Evolutionary conservation across 2,888 invertebrate genomes (phyloP), one percentile per base, ranked within the genome.

Genomic region (Isoperla grammatica): DNA sequence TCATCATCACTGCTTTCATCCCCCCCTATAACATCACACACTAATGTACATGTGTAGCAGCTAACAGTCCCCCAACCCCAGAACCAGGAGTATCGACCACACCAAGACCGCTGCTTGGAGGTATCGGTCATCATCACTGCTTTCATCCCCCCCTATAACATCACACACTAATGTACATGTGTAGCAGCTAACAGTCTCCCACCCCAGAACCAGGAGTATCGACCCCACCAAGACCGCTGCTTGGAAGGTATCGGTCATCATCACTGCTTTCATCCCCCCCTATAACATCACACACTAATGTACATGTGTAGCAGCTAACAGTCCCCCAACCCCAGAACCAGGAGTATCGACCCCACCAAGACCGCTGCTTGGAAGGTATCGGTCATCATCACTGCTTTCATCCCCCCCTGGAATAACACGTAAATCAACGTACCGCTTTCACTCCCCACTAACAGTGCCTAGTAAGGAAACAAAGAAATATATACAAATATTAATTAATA

Each of bases 361-460:
- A 89, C 84, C 11, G 79, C 81, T 17, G 90, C 87, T 81, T 93
- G 92, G 71, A 93, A 89, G 1, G 90, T 86, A 72, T 93, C 93
- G 1, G 92, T 90, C 82, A 93, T 92, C 69, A 93, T 91, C 11
- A 94, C 93, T n/a, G 93, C 93, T 75, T 92, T 92, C 87, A 94
- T 90, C 23, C 92, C 92, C 59, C 91, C 91, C 86, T 87, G 64
- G 54, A 62, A 35, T 19, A 6, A 5, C 20, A n/a, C n/a, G n/a
- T n/a, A n/a, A n/a, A n/a, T n/a, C n/a, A n/a, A n/a, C n/a, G n/a
- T n/a, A n/a, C n/a, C n/a, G n/a, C 48, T 48, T 48, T 12, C 11
- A 39, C 39, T 11, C 11, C 12, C 11, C 12, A 39, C 11, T 39
- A 12, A 39, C 12, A 39, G 12, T 39, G 12, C 12, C 46, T 22